Evolutionary conservation across 2,888 invertebrate genomes (phyloP), one percentile per base, ranked within the genome.

Genomic region (Congeria kusceri): DNA sequence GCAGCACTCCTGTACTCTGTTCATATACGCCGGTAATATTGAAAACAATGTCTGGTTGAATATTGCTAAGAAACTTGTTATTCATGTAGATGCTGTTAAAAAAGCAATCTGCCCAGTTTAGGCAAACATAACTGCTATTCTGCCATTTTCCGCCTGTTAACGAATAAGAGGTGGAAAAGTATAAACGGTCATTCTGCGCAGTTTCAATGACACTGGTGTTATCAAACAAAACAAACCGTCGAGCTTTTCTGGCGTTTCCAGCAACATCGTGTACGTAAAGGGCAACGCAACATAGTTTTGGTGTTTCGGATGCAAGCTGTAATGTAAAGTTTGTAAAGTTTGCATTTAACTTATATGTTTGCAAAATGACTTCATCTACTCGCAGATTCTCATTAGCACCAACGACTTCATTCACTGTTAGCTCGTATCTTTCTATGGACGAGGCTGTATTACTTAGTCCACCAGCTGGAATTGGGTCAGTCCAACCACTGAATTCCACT

Each of bases 151-250:
- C n/a, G n/a, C n/a, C n/a, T n/a, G n/a, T n/a, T n/a, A n/a, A n/a
- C n/a, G n/a, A n/a, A n/a, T n/a, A n/a, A n/a, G n/a, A n/a, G 83
- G 74, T 44, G 83, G 67, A 18, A 23, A 2, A 77, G 61, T 7
- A 13, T 2, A 15, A 83, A 57, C 3, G 29, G 49, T 18, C 65
- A 61, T 0, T 20, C 20, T 18, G 49, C 9, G 28, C 69, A 39
- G 3, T 53, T 11, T 18, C 3, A 20, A 82, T 49, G 3, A 29
- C 4, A 2, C 79, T 80, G 0, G 74, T 67, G 20, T 80, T 80
- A 56, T 85, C 85, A 44, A 49, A 80, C 15, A 85, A 71, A 0
- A 85, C 68, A 59, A 85, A 80, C 49, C 83, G 25, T 27, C 85
- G 56, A 9, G 72, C 70, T 15, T 64, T 56, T 39, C 44, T 5